phyloP scores from a whole-genome alignment of 2,888 invertebrate genomes.

The Carpatolechia fugitivella region DNA sequence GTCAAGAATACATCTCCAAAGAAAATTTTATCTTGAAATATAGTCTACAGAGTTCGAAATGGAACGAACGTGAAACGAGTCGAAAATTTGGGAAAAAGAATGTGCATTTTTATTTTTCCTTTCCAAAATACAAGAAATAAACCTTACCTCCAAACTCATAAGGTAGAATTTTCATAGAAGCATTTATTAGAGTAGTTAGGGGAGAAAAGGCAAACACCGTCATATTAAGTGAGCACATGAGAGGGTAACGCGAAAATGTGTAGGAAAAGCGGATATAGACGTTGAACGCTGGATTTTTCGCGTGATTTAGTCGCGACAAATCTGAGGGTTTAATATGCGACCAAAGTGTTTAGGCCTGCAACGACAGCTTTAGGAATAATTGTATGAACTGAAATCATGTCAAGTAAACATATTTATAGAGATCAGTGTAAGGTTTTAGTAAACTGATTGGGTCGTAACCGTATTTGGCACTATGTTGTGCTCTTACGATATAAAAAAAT shows the following conservation, averaged over 20 bases:
- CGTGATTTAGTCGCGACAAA: slow-evolving; percentile 76
- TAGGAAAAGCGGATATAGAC: slow-evolving; percentile 79
- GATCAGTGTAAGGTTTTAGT: too few relatives aligned
- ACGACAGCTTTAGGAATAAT: background rate
- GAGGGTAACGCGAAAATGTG: slow-evolving; percentile 77
- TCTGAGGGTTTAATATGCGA: slow-evolving; percentile 59
- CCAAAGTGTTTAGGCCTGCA: slow-evolving; percentile 44
- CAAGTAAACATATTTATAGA: background rate
- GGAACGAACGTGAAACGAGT: slow-evolving; percentile 1
- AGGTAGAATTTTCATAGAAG: slow-evolving; percentile 29
- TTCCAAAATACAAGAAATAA: background rate
- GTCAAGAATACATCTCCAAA: slow-evolving; percentile 21
- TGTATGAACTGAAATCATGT: background rate
- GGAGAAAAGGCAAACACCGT: slow-evolving; percentile 72
- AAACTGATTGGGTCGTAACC: too few relatives aligned
- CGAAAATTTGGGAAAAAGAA: slow-evolving; percentile 47
- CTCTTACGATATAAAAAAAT: too few relatives aligned
- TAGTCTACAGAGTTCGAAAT: background rate
- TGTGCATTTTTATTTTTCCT: slow-evolving; percentile 50
- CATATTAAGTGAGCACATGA: slow-evolving; percentile 80
- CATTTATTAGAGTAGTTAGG: slow-evolving; percentile 38
- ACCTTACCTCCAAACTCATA: slow-evolving; percentile 2
- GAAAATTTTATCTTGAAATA: background rate
- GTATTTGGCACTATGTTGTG: too few relatives aligned
- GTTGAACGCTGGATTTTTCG: slow-evolving; percentile 77